Base-by-base conservation (phyloP, 2,797 vertebrate genomes). In the Acipenser oxyrinchus region DNA sequence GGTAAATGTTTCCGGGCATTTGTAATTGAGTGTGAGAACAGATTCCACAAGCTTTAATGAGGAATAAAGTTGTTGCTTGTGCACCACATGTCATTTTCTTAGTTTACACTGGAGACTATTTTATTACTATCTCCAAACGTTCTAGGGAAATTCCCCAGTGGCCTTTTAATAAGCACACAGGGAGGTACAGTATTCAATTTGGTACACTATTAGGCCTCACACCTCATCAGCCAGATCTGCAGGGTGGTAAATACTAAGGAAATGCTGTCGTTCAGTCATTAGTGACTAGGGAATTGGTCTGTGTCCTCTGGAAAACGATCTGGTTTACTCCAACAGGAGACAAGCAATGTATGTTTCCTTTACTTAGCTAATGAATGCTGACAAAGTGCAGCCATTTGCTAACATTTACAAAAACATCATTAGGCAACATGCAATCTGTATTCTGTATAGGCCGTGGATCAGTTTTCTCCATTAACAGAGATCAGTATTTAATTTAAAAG, bases 121-220 rank as follows among this genome's bases (percentile, higher is more conserved):
- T 90, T 82, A 89, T 92, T 94, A 93, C 93, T 93, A 88, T 79
- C 84, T 87, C 87, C 81, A 79, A 85, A 82, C 79, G 85, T 82
- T 88, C 87, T 64, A 79, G 64, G 70, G 80, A 69, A 69, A 65
- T 48, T 82, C 79, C 67, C 55, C 62, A 78, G 76, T 72, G 77
- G 73, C 49, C 71, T 55, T 3, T 61, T 49, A 57, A 12, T 66
- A 37, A 72, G 64, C 69, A 71, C 49, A 70, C 70, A 77, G 63
- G 66, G 74, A 67, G 76, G 68, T 18, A 18, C 18, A 81, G 81
- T 74, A 62, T 58, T 65, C 63, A 66, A 65, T 58, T 50, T 15
- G 55, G 53, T 8, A 10, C 50, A 60, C n/a, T 51, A 60, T 63
- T 9, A 51, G 62, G 62, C 37, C 63, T 49, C 49, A 6, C 10